phyloP scores from a whole-genome alignment of 2,797 vertebrate genomes.

The Hypotaenidia philippensis region DNA sequence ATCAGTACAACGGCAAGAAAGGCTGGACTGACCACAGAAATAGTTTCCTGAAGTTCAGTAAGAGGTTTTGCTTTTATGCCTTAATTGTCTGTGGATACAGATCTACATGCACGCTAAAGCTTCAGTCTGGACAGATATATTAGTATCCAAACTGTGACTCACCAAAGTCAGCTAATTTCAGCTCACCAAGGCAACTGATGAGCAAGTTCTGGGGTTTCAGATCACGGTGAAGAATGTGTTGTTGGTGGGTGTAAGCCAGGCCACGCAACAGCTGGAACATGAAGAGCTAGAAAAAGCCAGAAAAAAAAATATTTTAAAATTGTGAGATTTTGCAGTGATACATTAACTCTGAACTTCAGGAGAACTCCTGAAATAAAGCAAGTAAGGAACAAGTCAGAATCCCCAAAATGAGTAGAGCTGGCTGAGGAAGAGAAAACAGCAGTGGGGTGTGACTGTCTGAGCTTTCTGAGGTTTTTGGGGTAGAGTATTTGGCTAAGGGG shows the following conservation, averaged over 20 bases:
- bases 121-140: background rate
- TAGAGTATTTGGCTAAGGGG: background rate
- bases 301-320: background rate
- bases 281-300: constrained; percentile 85
- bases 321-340: constrained; percentile 17
- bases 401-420: background rate
- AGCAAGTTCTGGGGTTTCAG: constrained; percentile 96
- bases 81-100: constrained; percentile 27
- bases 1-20: background rate
- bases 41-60: constrained; percentile 20
- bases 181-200: constrained; percentile 93
- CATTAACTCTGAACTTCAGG: constrained; percentile 51
- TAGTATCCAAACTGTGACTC: constrained; percentile 58
- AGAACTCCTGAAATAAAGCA: constrained; percentile 49
- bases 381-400: constrained; percentile 22
- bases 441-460: background rate
- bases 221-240: constrained; percentile 90
- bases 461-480: background rate
- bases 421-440: background rate
- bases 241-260: constrained; percentile 90
- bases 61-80: constrained; percentile 8
- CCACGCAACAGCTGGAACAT: constrained; percentile 92
- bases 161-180: constrained; percentile 95
- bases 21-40: background rate
- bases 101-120: constrained; percentile 27